Percentiles rank a stretch among this genome's conserved stretches.
Conservation (phyloP, 1,140 invertebrate genomes). For the Trichonephila inaurata region DNA sequence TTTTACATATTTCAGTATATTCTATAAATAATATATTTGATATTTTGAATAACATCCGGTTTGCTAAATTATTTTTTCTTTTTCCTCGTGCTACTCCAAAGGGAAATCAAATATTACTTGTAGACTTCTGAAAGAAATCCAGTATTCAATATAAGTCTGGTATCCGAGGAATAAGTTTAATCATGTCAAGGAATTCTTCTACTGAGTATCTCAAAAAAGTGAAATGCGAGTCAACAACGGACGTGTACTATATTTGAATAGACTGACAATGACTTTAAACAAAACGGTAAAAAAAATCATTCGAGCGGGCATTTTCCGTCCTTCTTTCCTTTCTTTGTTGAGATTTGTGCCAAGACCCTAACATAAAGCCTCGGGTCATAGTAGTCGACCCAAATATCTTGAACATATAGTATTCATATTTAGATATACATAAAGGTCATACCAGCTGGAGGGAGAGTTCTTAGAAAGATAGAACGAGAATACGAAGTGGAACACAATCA, state of each 20-base stretch:
- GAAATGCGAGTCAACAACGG: not conserved
- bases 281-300: not conserved
- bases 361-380: slow-evolving; percentile 12
- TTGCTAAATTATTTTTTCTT: not conserved
- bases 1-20: no score
- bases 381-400: not conserved
- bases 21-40: not conserved
- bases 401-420: slow-evolving; percentile 47
- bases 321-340: not conserved
- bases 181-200: not conserved
- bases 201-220: not conserved
- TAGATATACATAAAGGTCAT: not conserved
- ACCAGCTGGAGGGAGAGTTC: slow-evolving; percentile 21
- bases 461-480: slow-evolving; percentile 3
- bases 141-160: not conserved
- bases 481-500: not conserved
- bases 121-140: not conserved
- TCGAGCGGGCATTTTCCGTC: not conserved
- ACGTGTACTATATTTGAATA: not conserved
- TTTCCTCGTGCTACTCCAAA: not conserved
- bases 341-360: not conserved
- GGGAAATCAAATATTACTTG: not conserved
- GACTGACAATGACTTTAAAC: not conserved
- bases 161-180: not conserved
- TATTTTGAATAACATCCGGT: not conserved